phyloP scores from a whole-genome alignment of 2,888 invertebrate genomes.

The Callosobruchus maculatus region DNA sequence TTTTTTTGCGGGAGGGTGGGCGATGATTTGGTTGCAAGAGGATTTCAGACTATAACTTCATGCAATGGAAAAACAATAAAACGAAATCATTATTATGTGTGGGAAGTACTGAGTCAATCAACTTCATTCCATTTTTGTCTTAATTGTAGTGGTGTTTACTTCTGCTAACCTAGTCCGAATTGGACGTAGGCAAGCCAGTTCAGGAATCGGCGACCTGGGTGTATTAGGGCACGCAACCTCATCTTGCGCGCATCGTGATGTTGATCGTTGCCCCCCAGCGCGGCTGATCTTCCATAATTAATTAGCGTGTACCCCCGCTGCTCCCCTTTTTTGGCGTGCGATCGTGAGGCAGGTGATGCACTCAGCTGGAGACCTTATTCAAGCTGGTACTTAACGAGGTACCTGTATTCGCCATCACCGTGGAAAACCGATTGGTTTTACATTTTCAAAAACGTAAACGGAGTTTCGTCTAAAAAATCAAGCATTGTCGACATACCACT shows the following conservation, averaged over 20 bases:
- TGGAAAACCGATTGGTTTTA: background rate
- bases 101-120: no score
- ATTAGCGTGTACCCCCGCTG: background rate
- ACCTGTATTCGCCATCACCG: background rate
- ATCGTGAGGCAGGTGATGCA: background rate
- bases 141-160: no score
- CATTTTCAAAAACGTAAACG: background rate
- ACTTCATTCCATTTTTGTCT: no score
- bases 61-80: no score
- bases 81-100: no score
- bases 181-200: no score
- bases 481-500: no score
- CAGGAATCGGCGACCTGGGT: background rate
- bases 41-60: no score
- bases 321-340: background rate
- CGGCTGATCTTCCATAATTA: background rate
- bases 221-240: background rate
- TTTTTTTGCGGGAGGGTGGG: no score
- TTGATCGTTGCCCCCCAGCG: background rate
- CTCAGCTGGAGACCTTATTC: background rate
- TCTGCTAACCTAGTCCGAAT: no score
- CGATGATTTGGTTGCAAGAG: no score
- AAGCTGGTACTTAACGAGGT: background rate
- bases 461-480: background rate
- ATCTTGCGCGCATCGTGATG: background rate